Evolutionary conservation across 2,888 invertebrate genomes (phyloP).

Genomic region (Eupithecia dodoneata): DNA sequence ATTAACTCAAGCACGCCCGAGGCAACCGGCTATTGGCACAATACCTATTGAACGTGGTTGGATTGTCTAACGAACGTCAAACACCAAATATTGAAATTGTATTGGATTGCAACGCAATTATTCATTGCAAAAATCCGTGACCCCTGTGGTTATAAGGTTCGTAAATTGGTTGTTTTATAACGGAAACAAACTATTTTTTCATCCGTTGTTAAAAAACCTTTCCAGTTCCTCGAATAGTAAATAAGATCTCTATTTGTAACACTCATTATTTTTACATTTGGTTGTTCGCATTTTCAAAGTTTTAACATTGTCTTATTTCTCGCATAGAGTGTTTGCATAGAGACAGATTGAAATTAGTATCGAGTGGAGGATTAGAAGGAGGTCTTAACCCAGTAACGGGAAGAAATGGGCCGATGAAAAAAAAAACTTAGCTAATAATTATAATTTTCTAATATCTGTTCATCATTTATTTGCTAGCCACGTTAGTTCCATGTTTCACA

Average conservation of each 20-base stretch:
- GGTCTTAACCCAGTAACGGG: neutral
- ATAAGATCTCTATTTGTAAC: too few relatives aligned
- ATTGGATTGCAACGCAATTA: slow-evolving; percentile 20
- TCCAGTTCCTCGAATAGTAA: too few relatives aligned
- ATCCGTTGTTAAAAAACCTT: neutral
- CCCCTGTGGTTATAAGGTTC: neutral
- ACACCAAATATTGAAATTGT: slow-evolving; percentile 25
- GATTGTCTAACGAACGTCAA: slow-evolving; percentile 32
- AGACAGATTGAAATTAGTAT: neutral
- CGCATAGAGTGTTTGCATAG: too few relatives aligned
- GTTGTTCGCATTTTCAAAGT: too few relatives aligned
- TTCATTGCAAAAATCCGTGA: slow-evolving; percentile 20
- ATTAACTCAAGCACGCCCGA: slow-evolving; percentile 14
- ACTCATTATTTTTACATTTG: too few relatives aligned
- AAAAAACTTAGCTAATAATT: neutral
- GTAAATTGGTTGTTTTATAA: neutral
- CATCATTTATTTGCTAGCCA: neutral
- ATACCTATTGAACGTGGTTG: slow-evolving; percentile 26
- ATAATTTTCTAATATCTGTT: neutral
- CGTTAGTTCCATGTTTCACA: neutral
- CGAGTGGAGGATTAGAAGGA: neutral
- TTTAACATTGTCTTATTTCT: too few relatives aligned
- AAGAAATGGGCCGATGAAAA: neutral
- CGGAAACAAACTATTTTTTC: neutral
- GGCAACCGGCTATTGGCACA: slow-evolving; percentile 25